A percentile compares a stretch with the other conserved stretches of the same genome.
These are phyloP conservation scores for Chirona hameri DNA, from an alignment of 2,888 invertebrate species.

Conservation along the genomic window DNA sequence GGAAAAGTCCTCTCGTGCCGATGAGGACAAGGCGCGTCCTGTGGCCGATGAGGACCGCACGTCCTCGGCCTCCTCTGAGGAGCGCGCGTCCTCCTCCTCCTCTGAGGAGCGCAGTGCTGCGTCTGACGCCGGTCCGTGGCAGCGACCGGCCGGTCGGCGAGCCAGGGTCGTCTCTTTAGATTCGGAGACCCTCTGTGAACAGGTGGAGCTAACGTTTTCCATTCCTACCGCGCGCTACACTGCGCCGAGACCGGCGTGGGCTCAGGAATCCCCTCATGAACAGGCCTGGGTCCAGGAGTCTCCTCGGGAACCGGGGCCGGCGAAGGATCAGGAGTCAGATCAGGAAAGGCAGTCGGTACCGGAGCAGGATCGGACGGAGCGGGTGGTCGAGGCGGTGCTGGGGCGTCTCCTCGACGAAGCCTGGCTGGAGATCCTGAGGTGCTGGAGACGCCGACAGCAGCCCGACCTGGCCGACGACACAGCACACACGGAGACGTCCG, in stretches of 20 bases:
- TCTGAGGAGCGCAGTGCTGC: too few relatives aligned
- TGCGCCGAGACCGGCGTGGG: neutral
- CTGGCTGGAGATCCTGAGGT: slow-evolving; percentile 5
- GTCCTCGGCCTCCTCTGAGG: too few relatives aligned
- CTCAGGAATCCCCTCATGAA: too few relatives aligned
- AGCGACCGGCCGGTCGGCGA: neutral
- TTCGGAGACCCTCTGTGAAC: neutral
- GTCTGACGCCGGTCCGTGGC: too few relatives aligned
- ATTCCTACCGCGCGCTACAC: neutral
- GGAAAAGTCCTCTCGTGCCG: too few relatives aligned
- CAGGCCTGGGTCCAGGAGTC: too few relatives aligned
- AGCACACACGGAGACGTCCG: too few relatives aligned
- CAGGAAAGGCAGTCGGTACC: too few relatives aligned
- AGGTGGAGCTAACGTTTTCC: neutral
- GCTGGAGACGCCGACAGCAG: neutral
- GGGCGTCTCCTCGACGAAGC: neutral
- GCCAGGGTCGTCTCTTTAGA: neutral
- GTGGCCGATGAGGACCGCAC: too few relatives aligned
- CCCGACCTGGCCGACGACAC: neutral
- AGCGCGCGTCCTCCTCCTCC: too few relatives aligned
- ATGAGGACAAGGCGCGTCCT: too few relatives aligned
- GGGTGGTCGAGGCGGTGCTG: neutral
- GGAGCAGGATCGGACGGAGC: neutral
- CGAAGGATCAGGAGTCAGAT: neutral
- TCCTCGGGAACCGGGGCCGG: neutral